Percentiles rank a stretch among this genome's conserved stretches.
These are phyloP conservation scores for Spisula solida DNA, from an alignment of 2,888 invertebrate genomes.

Conservation along the genomic window DNA sequence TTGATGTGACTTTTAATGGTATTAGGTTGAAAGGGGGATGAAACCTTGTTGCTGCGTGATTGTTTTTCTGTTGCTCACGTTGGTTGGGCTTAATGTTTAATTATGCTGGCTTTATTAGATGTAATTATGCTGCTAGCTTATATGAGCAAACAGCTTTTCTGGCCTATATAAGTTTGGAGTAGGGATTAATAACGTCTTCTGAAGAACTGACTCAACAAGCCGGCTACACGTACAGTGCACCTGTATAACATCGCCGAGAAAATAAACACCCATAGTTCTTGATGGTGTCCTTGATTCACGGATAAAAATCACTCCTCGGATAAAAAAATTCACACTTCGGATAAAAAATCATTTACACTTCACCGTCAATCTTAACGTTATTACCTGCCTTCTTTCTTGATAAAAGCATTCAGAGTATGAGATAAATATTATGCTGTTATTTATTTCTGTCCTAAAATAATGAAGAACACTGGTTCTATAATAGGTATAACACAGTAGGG, in stretches of 20 bases:
- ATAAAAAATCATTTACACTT: background rate
- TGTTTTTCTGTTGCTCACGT: constrained; percentile 20
- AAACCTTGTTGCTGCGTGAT: constrained; percentile 35
- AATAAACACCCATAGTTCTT: background rate
- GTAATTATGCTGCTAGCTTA: constrained; percentile 8
- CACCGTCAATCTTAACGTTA: too few species aligned
- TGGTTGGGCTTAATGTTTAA: constrained; percentile 38
- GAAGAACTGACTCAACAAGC: background rate
- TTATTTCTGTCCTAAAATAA: too few species aligned
- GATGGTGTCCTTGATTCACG: background rate
- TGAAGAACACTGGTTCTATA: too few species aligned
- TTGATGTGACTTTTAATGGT: constrained; percentile 45
- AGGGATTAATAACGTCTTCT: background rate
- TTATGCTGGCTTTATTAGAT: constrained; percentile 26
- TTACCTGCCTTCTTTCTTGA: background rate
- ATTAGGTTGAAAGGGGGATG: constrained; percentile 47
- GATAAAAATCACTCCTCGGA: background rate
- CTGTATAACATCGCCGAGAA: background rate
- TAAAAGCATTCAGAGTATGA: background rate
- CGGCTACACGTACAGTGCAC: background rate
- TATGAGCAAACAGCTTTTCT: constrained; percentile 31
- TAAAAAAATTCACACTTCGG: too few species aligned
- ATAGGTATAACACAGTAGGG: too few species aligned
- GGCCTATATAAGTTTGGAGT: constrained; percentile 21
- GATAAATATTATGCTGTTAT: constrained; percentile 4